These are phyloP conservation scores for Orgyia antiqua DNA, from an alignment of 2,888 invertebrate species.

Conservation along the genomic window DNA sequence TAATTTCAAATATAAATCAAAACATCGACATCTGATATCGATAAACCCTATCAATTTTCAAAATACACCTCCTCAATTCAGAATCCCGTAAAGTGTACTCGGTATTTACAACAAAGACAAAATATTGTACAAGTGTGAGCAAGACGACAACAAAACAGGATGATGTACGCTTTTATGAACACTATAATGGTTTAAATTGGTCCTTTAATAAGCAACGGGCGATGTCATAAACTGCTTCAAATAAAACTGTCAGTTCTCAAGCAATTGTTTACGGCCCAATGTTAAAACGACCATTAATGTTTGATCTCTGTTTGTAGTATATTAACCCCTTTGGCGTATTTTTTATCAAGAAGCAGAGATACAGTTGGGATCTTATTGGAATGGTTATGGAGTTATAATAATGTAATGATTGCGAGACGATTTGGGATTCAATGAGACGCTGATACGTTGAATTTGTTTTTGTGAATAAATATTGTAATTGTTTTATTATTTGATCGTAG, in stretches of 20 bases:
- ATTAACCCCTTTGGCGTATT: constrained; percentile 7
- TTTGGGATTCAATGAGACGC: constrained; percentile 30
- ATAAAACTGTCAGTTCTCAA: constrained; percentile 48
- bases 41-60: constrained; percentile 53
- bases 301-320: constrained; percentile 17
- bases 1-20: constrained; percentile 15
- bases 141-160: constrained; percentile 61
- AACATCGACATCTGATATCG: constrained; percentile 16
- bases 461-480: constrained; percentile 23
- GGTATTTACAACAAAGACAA: constrained; percentile 41
- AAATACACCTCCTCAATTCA: constrained; percentile 64
- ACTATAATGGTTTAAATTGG: constrained; percentile 75
- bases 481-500: constrained; percentile 16
- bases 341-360: constrained; percentile 2
- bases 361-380: constrained; percentile 4
- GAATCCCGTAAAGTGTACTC: constrained; percentile 67
- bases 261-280: constrained; percentile 32
- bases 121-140: constrained; percentile 23
- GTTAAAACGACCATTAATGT: constrained; percentile 28
- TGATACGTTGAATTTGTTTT: constrained; percentile 25
- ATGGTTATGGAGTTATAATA: constrained; percentile 24
- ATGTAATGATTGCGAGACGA: constrained; percentile 25
- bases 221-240: constrained; percentile 59
- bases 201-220: constrained; percentile 63
- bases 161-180: constrained; percentile 72